Evolutionary conservation across 2,113 vertebrate genomes (phyloP).

Genomic region (Callospermophilus lateralis): DNA sequence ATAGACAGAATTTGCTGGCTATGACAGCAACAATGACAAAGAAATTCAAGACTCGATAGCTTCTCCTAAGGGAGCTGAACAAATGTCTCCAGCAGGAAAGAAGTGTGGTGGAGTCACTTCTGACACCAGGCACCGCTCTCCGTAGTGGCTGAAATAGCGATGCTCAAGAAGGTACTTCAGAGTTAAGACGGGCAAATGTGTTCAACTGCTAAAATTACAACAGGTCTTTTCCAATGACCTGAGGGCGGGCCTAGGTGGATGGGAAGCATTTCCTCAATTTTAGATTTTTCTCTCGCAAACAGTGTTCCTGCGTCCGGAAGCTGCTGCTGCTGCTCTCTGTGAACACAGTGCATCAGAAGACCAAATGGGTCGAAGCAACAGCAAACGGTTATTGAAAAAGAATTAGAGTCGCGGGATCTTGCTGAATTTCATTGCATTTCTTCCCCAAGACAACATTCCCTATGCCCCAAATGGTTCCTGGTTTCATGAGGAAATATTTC

Average conservation of each 20-base stretch:
- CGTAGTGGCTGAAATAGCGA: not conserved
- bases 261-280: not conserved
- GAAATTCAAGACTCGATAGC: not conserved
- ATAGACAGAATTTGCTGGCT: not conserved
- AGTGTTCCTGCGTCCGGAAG: not conserved
- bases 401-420: not conserved
- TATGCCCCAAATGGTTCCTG: not conserved
- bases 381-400: not conserved
- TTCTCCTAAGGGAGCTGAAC: not conserved
- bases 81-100: not conserved
- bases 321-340: not conserved
- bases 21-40: not conserved
- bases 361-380: not conserved
- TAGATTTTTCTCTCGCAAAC: not conserved
- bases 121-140: not conserved
- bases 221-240: not conserved
- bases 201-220: not conserved
- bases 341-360: not conserved
- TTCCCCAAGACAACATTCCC: not conserved
- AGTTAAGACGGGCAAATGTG: not conserved
- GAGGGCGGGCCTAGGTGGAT: not conserved
- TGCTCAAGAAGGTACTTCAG: not conserved
- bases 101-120: not conserved
- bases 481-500: not conserved
- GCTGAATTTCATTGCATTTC: not conserved